A percentile compares a stretch with the other conserved stretches of the same genome.
These are phyloP conservation scores for Campylorhamphus procurvoides DNA, from an alignment of 2,113 vertebrate species.

Conservation along the genomic window DNA sequence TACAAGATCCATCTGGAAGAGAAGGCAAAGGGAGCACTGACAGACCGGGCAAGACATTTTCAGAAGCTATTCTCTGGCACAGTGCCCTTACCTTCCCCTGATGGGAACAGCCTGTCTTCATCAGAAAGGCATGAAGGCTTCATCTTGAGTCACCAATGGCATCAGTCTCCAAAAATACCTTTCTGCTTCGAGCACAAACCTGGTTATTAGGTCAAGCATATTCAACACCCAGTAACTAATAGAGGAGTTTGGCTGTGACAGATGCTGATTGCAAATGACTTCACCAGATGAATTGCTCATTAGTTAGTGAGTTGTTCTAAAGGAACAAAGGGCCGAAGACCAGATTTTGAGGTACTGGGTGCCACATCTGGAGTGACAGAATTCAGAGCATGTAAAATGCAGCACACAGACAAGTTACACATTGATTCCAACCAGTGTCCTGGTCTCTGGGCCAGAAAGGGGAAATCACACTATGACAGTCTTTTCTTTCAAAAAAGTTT, in stretches of 20 bases:
- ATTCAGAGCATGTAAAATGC: background rate
- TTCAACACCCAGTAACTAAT: background rate
- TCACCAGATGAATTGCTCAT: background rate
- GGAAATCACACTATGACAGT: background rate
- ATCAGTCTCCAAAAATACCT: background rate
- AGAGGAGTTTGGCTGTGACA: background rate
- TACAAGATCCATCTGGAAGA: background rate
- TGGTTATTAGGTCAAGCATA: background rate
- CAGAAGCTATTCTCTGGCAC: background rate
- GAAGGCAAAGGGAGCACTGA: background rate
- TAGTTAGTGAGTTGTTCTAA: background rate
- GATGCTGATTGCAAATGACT: background rate
- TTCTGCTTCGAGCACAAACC: background rate
- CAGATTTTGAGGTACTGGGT: background rate
- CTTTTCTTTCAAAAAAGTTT: background rate
- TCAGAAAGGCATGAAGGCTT: background rate
- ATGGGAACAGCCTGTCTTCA: background rate
- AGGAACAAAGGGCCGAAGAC: background rate
- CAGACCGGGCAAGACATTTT: background rate
- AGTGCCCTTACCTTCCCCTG: background rate
- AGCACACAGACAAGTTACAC: accelerated
- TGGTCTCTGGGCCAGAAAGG: background rate
- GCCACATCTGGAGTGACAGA: background rate
- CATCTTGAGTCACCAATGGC: background rate
- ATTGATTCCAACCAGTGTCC: background rate